A percentile compares a stretch with the other conserved stretches of the same genome.
Conservation (phyloP, 2,113 vertebrate genomes). For the Pipra filicauda region DNA sequence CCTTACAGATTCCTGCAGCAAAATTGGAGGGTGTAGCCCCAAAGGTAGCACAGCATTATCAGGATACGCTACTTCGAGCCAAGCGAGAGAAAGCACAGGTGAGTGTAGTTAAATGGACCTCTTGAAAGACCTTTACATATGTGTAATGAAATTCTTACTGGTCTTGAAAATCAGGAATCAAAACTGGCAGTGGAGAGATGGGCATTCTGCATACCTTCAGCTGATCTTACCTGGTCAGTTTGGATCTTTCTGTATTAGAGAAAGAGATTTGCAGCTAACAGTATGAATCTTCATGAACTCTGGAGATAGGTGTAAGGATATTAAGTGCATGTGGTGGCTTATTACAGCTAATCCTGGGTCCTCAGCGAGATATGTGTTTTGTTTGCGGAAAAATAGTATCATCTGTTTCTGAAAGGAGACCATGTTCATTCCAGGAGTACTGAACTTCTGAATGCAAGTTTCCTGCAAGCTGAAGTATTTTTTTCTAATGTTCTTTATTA, state of each 20-base stretch:
- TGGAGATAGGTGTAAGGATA: background rate
- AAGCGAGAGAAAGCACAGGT: slow-evolving; percentile 96
- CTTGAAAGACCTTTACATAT: background rate
- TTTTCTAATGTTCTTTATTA: background rate
- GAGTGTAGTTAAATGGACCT: background rate
- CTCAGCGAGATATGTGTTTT: background rate
- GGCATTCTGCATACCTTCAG: background rate
- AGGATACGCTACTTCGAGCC: slow-evolving; percentile 88
- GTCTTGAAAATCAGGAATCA: background rate
- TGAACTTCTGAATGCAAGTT: background rate
- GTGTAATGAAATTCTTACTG: background rate
- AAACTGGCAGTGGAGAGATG: background rate
- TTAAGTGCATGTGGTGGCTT: background rate
- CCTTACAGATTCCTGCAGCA: slow-evolving; percentile 87
- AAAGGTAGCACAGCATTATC: slow-evolving; percentile 91
- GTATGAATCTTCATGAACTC: background rate
- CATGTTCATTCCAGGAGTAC: background rate
- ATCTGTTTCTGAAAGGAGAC: background rate
- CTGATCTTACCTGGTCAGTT: background rate
- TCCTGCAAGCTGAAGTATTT: background rate
- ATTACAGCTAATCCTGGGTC: background rate
- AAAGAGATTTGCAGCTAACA: background rate
- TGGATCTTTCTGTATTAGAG: background rate
- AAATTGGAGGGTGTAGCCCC: slow-evolving; percentile 88
- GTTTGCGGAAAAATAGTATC: background rate